These are phyloP conservation scores for Formicarius rufipectus DNA, from an alignment of 2,113 vertebrate species.

Conservation along the genomic window DNA sequence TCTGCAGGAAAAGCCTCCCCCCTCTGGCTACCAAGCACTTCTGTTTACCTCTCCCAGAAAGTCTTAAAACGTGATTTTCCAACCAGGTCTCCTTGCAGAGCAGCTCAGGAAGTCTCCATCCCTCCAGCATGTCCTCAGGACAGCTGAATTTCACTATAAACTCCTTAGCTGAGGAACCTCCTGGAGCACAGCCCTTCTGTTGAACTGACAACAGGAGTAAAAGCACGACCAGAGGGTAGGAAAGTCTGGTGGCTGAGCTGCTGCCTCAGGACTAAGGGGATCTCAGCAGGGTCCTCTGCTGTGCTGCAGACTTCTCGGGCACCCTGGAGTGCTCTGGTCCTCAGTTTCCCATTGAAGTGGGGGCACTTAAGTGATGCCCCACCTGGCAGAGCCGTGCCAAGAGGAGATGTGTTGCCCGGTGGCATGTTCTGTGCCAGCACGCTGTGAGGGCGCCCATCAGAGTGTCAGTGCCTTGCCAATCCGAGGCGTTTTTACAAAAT, in stretches of 20 bases:
- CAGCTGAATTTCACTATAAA: not conserved
- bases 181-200: not conserved
- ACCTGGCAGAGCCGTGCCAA: not conserved
- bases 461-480: not conserved
- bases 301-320: not conserved
- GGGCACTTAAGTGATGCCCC: not conserved
- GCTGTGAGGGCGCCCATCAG: fast-evolving
- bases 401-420: not conserved
- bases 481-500: not conserved
- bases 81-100: not conserved
- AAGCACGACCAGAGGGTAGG: not conserved
- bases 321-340: not conserved
- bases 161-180: not conserved
- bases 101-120: not conserved
- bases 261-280: not conserved
- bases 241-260: not conserved
- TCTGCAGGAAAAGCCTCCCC: not conserved
- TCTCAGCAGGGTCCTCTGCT: not conserved
- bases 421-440: not conserved
- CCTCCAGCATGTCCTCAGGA: not conserved
- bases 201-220: not conserved
- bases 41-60: not conserved
- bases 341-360: not conserved
- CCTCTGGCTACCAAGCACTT: not conserved
- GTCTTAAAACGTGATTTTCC: not conserved